Evolutionary conservation across 1,140 invertebrate genomes (phyloP).

Genomic region (Mizuhopecten yessoensis): DNA sequence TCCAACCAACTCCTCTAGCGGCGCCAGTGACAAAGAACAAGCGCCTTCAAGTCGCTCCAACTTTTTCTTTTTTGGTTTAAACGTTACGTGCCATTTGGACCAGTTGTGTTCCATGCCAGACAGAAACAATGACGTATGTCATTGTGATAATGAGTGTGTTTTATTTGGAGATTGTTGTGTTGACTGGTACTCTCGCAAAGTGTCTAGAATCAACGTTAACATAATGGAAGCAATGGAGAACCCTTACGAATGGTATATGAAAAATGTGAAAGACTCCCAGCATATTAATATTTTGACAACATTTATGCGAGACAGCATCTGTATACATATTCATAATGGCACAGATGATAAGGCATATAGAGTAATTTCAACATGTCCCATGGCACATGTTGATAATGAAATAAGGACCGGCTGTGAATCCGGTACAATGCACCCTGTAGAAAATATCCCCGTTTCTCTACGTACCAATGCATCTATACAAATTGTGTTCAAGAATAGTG

Average conservation of each 20-base stretch:
- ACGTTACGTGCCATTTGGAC: neutral
- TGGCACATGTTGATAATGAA: neutral
- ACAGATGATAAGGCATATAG: neutral
- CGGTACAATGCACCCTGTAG: neutral
- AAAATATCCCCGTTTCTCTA: neutral
- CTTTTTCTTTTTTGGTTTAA: neutral
- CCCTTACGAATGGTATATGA: neutral
- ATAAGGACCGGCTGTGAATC: neutral
- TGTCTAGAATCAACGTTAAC: neutral
- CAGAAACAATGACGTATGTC: neutral
- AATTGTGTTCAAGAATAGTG: neutral
- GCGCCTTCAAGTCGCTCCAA: neutral
- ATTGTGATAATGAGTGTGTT: conserved; percentile 26
- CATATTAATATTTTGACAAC: neutral
- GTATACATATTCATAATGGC: neutral
- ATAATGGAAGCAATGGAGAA: neutral
- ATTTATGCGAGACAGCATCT: neutral
- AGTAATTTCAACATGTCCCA: neutral
- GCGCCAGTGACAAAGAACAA: neutral
- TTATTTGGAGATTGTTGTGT: neutral
- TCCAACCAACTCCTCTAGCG: neutral
- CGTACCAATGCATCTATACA: neutral
- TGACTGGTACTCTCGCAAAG: neutral
- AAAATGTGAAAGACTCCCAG: neutral
- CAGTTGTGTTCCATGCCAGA: neutral